Percentiles rank a stretch among this genome's conserved stretches.
These are phyloP conservation scores for Caenorhabditis panamensis DNA, from an alignment of 2,888 invertebrate species.

Conservation along the genomic window DNA sequence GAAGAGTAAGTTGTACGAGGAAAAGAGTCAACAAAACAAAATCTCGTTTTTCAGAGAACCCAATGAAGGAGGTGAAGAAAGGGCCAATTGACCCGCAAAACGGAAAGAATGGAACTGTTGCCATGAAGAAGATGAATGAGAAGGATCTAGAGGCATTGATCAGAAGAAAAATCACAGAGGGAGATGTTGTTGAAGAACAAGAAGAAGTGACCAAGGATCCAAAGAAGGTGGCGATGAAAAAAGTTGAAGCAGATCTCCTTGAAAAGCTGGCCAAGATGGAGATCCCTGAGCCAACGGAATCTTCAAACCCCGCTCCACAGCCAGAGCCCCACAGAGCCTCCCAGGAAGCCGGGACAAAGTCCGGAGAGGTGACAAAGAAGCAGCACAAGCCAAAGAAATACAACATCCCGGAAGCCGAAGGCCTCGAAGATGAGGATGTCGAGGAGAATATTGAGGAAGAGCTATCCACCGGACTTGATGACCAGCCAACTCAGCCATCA, in stretches of 20 bases:
- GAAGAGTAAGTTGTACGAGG: constrained; percentile 54
- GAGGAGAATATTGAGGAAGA: constrained; percentile 50
- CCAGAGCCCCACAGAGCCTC: not conserved
- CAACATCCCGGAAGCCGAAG: constrained; percentile 72
- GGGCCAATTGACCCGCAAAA: not conserved
- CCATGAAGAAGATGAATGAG: constrained; percentile 34
- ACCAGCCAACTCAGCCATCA: constrained; percentile 39
- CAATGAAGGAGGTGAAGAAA: constrained; percentile 19
- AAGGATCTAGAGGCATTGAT: constrained; percentile 36
- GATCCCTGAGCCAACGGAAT: constrained; percentile 24
- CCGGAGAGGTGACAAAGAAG: constrained; percentile 19
- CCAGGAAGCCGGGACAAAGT: not conserved
- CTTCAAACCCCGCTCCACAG: not conserved
- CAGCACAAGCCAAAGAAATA: constrained; percentile 32
- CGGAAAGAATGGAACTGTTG: constrained; percentile 28
- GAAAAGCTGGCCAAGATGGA: constrained; percentile 51
- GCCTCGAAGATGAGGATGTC: constrained; percentile 66
- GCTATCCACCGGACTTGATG: constrained; percentile 37
- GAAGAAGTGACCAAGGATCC: constrained; percentile 27
- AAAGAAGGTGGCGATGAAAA: constrained; percentile 44
- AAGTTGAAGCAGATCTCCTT: constrained; percentile 33
- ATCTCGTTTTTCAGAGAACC: constrained; percentile 42
- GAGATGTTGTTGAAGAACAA: constrained; percentile 13
- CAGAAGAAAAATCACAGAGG: constrained; percentile 21
- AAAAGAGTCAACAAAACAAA: no score